phyloP scores from a whole-genome alignment of 1,140 invertebrate genomes.

The Leptinotarsa undecemlineata region DNA sequence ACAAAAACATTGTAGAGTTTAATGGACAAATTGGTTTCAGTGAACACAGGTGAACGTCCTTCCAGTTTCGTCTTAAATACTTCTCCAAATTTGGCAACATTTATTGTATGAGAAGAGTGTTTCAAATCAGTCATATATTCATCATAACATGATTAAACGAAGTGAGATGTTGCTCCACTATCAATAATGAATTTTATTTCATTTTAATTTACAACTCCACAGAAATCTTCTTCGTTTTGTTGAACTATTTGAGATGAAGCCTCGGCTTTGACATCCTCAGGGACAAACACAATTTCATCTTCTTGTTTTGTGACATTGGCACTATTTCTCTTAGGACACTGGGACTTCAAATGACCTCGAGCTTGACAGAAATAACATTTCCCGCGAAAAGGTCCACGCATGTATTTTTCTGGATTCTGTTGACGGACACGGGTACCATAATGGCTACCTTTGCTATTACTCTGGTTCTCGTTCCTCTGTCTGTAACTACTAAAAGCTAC shows the following conservation, averaged over 20 bases:
- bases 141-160: slow-evolving; percentile 7
- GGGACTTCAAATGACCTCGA: slow-evolving; percentile 7
- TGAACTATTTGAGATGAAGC: neutral
- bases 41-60: neutral
- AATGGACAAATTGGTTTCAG: neutral
- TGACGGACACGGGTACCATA: neutral
- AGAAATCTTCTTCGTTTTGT: neutral
- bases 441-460: slow-evolving; percentile 12
- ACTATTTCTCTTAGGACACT: slow-evolving; percentile 7
- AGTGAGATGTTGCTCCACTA: slow-evolving; percentile 17
- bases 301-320: slow-evolving; percentile 4
- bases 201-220: neutral
- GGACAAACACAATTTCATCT: slow-evolving; percentile 10
- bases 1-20: neutral
- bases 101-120: slow-evolving; percentile 12
- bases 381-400: slow-evolving; percentile 2
- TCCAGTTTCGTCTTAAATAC: slow-evolving; percentile 7
- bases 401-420: neutral
- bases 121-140: slow-evolving; percentile 9
- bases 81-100: slow-evolving; percentile 18
- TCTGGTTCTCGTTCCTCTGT: slow-evolving; percentile 13
- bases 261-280: neutral
- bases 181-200: slow-evolving; percentile 19
- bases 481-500: slow-evolving; percentile 13
- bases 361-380: slow-evolving; percentile 25